phyloP scores from a whole-genome alignment of 2,888 invertebrate genomes.

The Flabesymbios commensalis region DNA sequence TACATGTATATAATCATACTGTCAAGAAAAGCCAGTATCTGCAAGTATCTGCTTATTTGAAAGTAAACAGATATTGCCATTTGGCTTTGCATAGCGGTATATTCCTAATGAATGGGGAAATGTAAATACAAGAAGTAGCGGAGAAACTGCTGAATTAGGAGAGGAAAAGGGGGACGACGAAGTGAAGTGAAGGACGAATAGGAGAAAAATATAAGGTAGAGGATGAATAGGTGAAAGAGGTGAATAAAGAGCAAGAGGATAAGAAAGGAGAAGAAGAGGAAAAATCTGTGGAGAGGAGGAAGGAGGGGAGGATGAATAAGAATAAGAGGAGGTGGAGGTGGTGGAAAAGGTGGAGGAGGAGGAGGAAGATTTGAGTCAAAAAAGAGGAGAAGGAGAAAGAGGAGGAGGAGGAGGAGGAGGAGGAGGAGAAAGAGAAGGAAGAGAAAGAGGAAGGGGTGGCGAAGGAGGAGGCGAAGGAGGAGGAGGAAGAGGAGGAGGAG shows the following conservation, averaged over 20 bases:
- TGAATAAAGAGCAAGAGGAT: background rate
- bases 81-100: no score
- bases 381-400: background rate
- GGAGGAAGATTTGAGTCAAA: background rate
- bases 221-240: background rate
- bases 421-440: background rate
- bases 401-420: background rate
- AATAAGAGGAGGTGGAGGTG: background rate
- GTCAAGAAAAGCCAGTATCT: no score
- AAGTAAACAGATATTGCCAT: no score
- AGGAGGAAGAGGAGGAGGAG: slow-evolving; percentile 4
- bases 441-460: background rate
- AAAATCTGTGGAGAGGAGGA: background rate
- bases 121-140: no score
- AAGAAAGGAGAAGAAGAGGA: background rate
- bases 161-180: no score
- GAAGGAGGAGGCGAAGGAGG: no score
- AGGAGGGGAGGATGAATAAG: background rate
- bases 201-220: background rate
- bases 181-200: no score
- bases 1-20: no score
- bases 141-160: no score
- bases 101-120: no score
- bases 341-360: background rate
- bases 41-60: no score